A percentile compares a stretch with the other conserved stretches of the same genome.
Conservation (phyloP, 2,797 vertebrate genomes). For the Mycteria americana region DNA sequence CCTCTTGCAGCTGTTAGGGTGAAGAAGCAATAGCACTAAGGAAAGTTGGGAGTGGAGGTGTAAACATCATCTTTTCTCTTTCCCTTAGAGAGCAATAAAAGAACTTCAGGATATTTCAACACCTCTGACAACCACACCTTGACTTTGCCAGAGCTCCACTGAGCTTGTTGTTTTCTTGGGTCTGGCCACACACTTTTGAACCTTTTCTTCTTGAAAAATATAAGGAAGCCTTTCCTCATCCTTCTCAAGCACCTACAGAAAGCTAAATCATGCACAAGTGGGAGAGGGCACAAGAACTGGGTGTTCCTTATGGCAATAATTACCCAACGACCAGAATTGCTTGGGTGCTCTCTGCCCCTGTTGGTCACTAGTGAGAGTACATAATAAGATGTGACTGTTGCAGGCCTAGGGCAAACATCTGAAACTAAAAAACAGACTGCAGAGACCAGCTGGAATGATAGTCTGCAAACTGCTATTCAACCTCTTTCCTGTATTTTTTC, state of each 20-base stretch:
- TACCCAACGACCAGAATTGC: background rate
- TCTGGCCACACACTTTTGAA: background rate
- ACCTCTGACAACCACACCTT: background rate
- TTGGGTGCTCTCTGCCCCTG: background rate
- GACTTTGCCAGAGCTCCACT: background rate
- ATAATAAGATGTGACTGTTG: conserved; percentile 10
- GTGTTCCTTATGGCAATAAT: background rate
- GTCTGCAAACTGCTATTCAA: background rate
- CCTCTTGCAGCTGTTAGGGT: fast-evolving
- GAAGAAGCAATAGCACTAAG: background rate
- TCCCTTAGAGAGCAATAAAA: background rate
- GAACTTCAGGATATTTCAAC: background rate
- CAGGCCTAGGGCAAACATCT: conserved; percentile 4
- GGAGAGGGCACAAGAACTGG: background rate
- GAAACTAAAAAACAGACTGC: background rate
- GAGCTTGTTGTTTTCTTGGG: background rate
- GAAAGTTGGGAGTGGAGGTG: background rate
- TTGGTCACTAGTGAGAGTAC: background rate
- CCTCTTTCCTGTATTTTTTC: background rate
- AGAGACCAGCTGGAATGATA: conserved; percentile 11
- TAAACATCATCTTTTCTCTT: background rate
- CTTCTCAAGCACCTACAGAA: background rate
- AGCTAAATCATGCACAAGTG: background rate
- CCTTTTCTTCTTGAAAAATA: background rate
- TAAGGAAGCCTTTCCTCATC: background rate